These are phyloP conservation scores for Thamnophis sirtalis DNA, from an alignment of 2,113 vertebrate species.

Conservation along the genomic window DNA sequence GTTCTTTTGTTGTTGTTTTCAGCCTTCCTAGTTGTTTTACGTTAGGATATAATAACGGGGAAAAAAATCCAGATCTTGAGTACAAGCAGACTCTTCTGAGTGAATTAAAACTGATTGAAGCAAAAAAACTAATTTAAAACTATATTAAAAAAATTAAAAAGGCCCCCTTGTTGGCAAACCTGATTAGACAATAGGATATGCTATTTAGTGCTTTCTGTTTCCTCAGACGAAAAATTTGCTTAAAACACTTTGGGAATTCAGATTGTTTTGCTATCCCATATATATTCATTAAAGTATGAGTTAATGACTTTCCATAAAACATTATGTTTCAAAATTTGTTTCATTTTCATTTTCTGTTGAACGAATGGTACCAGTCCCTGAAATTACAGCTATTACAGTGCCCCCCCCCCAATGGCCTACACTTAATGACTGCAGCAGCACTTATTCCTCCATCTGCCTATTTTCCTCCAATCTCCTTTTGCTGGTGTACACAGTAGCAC, in stretches of 20 bases:
- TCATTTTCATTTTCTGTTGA: not conserved
- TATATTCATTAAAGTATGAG: not conserved
- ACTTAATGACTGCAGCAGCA: not conserved
- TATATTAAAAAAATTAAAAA: not conserved
- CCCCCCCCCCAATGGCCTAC: not conserved
- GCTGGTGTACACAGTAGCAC: not conserved
- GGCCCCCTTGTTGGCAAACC: not conserved
- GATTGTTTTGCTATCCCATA: not conserved
- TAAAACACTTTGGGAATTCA: not conserved
- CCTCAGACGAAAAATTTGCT: not conserved
- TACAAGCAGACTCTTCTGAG: not conserved
- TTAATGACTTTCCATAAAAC: not conserved
- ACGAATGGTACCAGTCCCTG: not conserved
- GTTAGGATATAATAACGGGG: not conserved
- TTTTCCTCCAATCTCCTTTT: not conserved
- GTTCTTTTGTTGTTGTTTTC: not conserved
- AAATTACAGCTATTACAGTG: not conserved
- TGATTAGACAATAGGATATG: not conserved
- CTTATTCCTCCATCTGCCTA: not conserved
- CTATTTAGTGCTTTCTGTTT: not conserved
- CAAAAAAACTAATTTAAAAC: not conserved
- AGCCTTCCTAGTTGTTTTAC: not conserved
- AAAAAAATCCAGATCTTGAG: not conserved
- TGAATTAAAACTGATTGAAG: not conserved
- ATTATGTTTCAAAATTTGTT: not conserved